These are phyloP conservation scores for Steinernema feltiae DNA, from an alignment of 1,140 invertebrate genomes.

Conservation along the genomic window DNA sequence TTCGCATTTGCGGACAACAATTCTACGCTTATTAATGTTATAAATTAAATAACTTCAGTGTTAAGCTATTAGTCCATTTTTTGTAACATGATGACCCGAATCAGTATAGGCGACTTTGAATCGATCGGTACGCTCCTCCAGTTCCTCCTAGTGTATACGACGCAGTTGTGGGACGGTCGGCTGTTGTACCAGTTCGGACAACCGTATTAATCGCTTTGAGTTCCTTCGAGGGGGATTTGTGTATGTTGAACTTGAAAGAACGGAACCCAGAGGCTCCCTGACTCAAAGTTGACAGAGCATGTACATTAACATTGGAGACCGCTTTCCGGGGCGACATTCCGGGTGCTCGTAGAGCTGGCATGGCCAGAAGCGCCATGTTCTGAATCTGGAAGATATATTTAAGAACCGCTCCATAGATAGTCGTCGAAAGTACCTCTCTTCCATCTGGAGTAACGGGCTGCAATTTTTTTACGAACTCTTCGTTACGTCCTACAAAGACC, in stretches of 20 bases:
- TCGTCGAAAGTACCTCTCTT: background rate
- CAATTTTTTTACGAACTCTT: slow-evolving; percentile 50
- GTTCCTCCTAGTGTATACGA: background rate
- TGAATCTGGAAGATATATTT: slow-evolving; percentile 22
- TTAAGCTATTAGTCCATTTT: background rate
- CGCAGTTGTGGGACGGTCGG: background rate
- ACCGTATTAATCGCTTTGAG: slow-evolving; percentile 35
- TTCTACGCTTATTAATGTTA: too few species aligned
- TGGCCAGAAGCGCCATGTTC: slow-evolving; percentile 28
- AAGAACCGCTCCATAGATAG: too few species aligned
- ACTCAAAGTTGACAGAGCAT: background rate
- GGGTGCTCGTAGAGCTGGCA: slow-evolving; percentile 38
- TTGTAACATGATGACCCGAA: background rate
- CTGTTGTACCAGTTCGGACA: slow-evolving; percentile 23
- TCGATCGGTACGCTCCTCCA: background rate
- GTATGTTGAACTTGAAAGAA: slow-evolving; percentile 32
- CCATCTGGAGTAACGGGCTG: slow-evolving; percentile 35
- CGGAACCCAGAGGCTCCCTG: slow-evolving; percentile 22
- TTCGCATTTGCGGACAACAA: too few species aligned
- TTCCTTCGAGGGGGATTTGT: slow-evolving; percentile 43
- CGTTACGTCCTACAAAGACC: slow-evolving; percentile 43
- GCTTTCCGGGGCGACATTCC: slow-evolving; percentile 43
- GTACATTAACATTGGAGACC: slow-evolving; percentile 35
- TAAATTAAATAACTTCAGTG: too few species aligned
- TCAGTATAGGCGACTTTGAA: slow-evolving; percentile 5